Evolutionary conservation across 2,797 vertebrate species (phyloP).

Genomic region (Urosaurus nigricauda): DNA sequence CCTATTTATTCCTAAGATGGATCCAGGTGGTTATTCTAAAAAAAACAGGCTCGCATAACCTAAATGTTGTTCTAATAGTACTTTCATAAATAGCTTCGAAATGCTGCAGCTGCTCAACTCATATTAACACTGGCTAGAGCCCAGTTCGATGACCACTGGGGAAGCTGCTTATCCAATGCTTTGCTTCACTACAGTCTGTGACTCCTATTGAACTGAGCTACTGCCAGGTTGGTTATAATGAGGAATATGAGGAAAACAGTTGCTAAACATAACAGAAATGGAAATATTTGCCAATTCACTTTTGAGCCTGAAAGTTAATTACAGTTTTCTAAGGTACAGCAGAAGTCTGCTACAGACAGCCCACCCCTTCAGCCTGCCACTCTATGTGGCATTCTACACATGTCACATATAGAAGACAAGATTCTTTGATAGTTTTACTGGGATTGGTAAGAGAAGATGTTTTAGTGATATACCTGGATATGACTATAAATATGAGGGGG

Average conservation of each 20-base stretch:
- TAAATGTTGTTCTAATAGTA: constrained; percentile 5
- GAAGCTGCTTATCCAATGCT: neutral
- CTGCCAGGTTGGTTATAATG: neutral
- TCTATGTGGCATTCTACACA: neutral
- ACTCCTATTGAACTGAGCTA: neutral
- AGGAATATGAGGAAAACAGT: neutral
- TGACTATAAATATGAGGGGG: too few species aligned
- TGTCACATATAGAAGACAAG: too few species aligned
- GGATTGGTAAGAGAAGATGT: neutral
- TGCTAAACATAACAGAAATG: neutral
- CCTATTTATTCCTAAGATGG: neutral
- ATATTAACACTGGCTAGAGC: neutral
- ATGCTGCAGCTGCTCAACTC: neutral
- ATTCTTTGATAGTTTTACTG: neutral
- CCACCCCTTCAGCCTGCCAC: neutral
- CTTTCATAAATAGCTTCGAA: neutral
- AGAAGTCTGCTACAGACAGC: neutral
- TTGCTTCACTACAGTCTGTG: neutral
- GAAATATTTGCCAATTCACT: neutral
- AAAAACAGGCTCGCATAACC: neutral
- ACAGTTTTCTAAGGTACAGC: neutral
- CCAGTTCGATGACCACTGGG: neutral
- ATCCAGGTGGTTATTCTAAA: neutral
- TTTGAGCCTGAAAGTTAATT: neutral
- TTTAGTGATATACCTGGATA: neutral